These are phyloP conservation scores for Pandion haliaetus DNA, from an alignment of 2,113 vertebrate genomes.

Conservation along the genomic window DNA sequence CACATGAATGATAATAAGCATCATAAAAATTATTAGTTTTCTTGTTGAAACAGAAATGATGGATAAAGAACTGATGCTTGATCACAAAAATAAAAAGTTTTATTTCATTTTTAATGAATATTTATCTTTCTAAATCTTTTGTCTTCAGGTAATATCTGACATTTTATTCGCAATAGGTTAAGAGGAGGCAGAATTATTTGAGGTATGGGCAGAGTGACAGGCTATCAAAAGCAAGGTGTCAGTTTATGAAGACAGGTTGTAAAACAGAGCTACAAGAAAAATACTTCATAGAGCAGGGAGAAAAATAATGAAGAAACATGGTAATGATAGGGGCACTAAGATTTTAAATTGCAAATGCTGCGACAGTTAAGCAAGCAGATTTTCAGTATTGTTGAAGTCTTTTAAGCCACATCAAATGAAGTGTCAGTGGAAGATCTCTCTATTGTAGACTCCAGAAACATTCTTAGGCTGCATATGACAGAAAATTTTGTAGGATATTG, in stretches of 20 bases:
- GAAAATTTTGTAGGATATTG: background rate
- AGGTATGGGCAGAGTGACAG: background rate
- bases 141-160: background rate
- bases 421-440: background rate
- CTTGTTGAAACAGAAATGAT: background rate
- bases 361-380: background rate
- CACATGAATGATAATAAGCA: background rate
- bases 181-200: background rate
- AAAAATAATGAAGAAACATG: background rate
- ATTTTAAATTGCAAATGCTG: background rate
- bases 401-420: background rate
- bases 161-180: background rate
- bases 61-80: background rate
- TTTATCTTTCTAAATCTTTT: background rate
- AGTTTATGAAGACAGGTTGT: background rate
- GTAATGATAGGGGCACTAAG: background rate
- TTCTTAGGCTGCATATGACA: background rate
- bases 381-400: background rate
- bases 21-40: background rate
- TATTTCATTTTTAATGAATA: background rate
- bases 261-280: background rate
- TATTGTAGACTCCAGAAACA: background rate
- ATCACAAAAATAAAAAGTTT: background rate
- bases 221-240: background rate
- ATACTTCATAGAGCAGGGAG: background rate